Base-by-base conservation (phyloP, 2,113 vertebrate species). In the Pipra filicauda region DNA sequence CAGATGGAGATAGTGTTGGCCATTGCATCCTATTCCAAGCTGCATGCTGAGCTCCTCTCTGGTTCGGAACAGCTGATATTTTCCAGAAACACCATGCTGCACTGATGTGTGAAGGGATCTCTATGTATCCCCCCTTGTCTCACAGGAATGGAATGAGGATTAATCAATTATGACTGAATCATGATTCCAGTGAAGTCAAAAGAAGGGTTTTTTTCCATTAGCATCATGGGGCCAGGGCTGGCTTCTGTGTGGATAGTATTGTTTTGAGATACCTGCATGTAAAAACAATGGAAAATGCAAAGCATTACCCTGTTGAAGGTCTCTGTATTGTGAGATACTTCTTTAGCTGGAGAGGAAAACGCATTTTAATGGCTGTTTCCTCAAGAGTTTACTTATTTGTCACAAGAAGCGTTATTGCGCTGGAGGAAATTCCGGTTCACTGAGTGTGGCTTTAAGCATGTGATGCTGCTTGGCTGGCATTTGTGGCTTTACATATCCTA, bases 81-180 rank as follows among this genome's bases (percentile, higher is more conserved):
- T 96, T 92, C 85, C 90, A 95, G 85, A 92, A 94, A 57, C 83
- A 86, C 28, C 4, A 4, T 55, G 17, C 28, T 77, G 65, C 48
- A 37, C 39, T 64, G 85, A 48, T 49, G 44, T 73, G 48, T 88
- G 85, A 91, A 88, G 64, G 39, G 69, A 84, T 78, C 57, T 84
- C 61, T 94, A 37, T 72, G n/a, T 94, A 91, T 58, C 85, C 67
- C 37, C 52, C 18, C 70, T 90, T 81, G 44, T 71, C 57, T 92
- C 96, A 96, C 16, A 75, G 85, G 85, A 92, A 91, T 88, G 72
- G 92, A 94, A 94, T 84, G 82, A 92, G 43, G 61, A 86, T 95
- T 93, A 84, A 91, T 92, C 57, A 84, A 15, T 93, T 84, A 72
- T 43, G 43, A 74, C 55, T 1, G 0, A 81, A 77, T 73, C 46